phyloP scores from a whole-genome alignment of 2,888 invertebrate genomes.

The Archaeoteleia sp. region DNA sequence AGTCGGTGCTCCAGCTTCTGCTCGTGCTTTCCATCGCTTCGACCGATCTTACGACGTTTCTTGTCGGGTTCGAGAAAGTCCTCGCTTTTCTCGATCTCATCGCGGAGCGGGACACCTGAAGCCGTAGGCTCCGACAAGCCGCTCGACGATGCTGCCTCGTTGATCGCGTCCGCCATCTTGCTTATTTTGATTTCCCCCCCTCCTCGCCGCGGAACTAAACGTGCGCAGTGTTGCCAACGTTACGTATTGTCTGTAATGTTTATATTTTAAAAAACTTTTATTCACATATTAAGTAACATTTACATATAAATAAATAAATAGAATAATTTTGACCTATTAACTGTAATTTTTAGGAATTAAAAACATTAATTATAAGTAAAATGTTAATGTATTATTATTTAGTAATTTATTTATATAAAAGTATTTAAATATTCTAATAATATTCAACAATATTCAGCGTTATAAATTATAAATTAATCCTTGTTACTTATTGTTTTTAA shows the following conservation, averaged over 20 bases:
- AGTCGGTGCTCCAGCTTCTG: conserved; percentile 93
- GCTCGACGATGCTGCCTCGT: conserved; percentile 77
- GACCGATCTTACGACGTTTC: conserved; percentile 71
- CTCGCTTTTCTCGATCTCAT: conserved; percentile 70
- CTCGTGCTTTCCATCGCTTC: conserved; percentile 73
- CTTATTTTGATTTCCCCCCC: conserved; percentile 72
- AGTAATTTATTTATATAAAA: too few relatives aligned
- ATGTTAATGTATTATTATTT: too few relatives aligned
- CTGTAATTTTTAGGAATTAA: too few relatives aligned
- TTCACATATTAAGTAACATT: too few relatives aligned
- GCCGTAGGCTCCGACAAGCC: conserved; percentile 57
- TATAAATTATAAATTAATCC: too few relatives aligned
- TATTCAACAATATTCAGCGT: too few relatives aligned
- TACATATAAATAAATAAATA: too few relatives aligned
- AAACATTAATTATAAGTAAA: too few relatives aligned
- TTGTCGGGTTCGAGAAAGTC: conserved; percentile 73
- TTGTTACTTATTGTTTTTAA: too few relatives aligned
- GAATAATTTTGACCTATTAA: too few relatives aligned
- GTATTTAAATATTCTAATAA: too few relatives aligned
- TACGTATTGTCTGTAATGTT: conserved; percentile 23
- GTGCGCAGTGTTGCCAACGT: conserved; percentile 39
- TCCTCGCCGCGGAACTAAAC: conserved; percentile 35
- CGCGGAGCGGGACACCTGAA: conserved; percentile 61
- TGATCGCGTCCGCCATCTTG: conserved; percentile 76
- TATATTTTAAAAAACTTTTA: too few relatives aligned